These are phyloP conservation scores for Sebastes oblongus DNA, from an alignment of 2,797 vertebrate genomes.

Conservation along the genomic window DNA sequence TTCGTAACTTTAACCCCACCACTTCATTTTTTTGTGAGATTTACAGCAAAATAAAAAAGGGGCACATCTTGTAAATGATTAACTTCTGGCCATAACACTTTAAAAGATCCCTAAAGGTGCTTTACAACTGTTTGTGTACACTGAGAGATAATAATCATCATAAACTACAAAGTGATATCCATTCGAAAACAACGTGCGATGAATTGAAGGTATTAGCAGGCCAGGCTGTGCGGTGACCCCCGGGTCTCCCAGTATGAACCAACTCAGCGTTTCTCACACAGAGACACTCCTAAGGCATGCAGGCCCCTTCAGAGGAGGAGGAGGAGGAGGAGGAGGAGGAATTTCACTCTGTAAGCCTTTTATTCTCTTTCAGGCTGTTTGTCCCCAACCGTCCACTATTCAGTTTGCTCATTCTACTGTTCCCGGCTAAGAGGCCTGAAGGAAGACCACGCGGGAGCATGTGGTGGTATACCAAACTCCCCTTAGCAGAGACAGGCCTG, in stretches of 20 bases:
- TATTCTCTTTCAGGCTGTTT: slow-evolving; percentile 71
- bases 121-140: slow-evolving; percentile 20
- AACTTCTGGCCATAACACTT: background rate
- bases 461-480: slow-evolving; percentile 32
- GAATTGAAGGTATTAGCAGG: slow-evolving; percentile 37
- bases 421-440: slow-evolving; percentile 39
- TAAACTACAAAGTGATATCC: slow-evolving; percentile 28
- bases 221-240: slow-evolving; percentile 46
- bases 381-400: slow-evolving; percentile 64
- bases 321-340: slow-evolving; percentile 43
- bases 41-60: slow-evolving; percentile 5
- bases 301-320: slow-evolving; percentile 62
- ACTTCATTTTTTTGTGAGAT: background rate
- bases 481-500: slow-evolving; percentile 15
- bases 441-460: slow-evolving; percentile 42
- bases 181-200: slow-evolving; percentile 20
- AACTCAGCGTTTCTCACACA: slow-evolving; percentile 68
- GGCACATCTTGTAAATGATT: slow-evolving; percentile 14
- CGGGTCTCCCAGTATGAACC: slow-evolving; percentile 52
- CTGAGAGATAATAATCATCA: slow-evolving; percentile 16
- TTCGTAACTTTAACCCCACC: background rate
- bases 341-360: slow-evolving; percentile 66
- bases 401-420: slow-evolving; percentile 66
- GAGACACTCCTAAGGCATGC: slow-evolving; percentile 64
- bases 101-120: background rate